Evolutionary conservation across 2,113 vertebrate genomes (phyloP).

Genomic region (Mobula hypostoma): DNA sequence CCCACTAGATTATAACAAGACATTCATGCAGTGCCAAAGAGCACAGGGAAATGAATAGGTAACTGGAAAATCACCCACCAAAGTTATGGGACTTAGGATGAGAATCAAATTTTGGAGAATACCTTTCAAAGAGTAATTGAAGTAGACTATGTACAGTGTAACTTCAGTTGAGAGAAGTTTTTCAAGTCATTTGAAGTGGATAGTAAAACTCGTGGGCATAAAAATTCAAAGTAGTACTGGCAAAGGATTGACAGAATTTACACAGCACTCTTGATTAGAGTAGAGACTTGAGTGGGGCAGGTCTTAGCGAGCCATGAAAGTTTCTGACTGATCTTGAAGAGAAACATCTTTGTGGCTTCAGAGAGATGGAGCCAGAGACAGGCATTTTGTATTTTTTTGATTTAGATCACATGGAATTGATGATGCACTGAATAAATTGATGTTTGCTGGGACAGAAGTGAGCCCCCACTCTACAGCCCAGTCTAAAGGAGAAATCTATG

Average conservation of each 20-base stretch:
- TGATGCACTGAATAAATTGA: neutral
- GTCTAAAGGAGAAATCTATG: neutral
- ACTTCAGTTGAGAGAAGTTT: neutral
- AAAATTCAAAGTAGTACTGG: neutral
- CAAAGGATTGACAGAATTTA: neutral
- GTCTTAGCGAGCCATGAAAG: neutral
- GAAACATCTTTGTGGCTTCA: neutral
- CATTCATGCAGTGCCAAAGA: neutral
- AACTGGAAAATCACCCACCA: neutral
- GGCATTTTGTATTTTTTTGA: neutral
- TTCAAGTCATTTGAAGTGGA: neutral
- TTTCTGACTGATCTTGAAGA: neutral
- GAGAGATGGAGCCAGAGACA: neutral
- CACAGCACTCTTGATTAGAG: neutral
- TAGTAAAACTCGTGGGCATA: neutral
- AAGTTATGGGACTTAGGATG: neutral
- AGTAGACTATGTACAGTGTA: neutral
- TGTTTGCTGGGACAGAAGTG: neutral
- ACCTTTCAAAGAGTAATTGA: neutral
- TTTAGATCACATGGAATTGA: neutral
- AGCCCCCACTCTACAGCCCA: neutral
- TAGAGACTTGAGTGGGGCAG: neutral
- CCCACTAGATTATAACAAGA: too few species aligned
- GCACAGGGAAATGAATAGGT: neutral
- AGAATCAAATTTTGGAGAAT: neutral